These are phyloP conservation scores for Ia io DNA, from an alignment of 2,113 vertebrate genomes.

Conservation along the genomic window DNA sequence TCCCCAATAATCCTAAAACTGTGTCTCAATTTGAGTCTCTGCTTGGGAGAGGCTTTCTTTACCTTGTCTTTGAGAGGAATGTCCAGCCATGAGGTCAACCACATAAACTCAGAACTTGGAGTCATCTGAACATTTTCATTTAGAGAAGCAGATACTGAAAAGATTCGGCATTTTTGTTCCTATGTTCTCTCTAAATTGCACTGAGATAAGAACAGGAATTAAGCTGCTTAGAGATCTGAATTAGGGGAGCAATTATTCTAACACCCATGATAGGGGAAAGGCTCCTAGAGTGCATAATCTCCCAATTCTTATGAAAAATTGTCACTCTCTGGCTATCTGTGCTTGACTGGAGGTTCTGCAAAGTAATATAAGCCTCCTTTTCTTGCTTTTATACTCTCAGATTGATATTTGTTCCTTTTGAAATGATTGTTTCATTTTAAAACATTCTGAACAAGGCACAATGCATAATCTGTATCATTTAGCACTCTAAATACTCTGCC, in stretches of 20 bases:
- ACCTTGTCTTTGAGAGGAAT: background rate
- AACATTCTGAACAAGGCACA: constrained; percentile 38
- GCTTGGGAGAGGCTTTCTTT: background rate
- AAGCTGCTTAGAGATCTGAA: constrained; percentile 70
- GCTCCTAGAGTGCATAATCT: constrained; percentile 48
- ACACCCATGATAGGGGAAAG: constrained; percentile 24
- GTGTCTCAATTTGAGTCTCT: background rate
- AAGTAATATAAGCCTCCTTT: constrained; percentile 25
- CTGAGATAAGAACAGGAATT: constrained; percentile 43
- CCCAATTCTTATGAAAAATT: constrained; percentile 39
- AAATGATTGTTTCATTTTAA: constrained; percentile 38
- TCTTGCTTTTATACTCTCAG: constrained; percentile 32
- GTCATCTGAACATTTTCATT: background rate
- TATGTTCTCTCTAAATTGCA: constrained; percentile 43
- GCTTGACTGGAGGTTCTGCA: constrained; percentile 20
- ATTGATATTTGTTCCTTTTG: constrained; percentile 53
- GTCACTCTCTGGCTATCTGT: constrained; percentile 14
- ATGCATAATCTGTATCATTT: constrained; percentile 44
- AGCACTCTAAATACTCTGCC: constrained; percentile 5
- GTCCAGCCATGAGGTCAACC: background rate
- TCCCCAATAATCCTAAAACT: background rate
- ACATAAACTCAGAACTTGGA: background rate
- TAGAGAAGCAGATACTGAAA: background rate
- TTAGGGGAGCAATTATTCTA: constrained; percentile 63
- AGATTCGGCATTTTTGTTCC: constrained; percentile 10